Evolutionary conservation across 2,797 vertebrate genomes (phyloP).

Genomic region (Anniella stebbinsi): DNA sequence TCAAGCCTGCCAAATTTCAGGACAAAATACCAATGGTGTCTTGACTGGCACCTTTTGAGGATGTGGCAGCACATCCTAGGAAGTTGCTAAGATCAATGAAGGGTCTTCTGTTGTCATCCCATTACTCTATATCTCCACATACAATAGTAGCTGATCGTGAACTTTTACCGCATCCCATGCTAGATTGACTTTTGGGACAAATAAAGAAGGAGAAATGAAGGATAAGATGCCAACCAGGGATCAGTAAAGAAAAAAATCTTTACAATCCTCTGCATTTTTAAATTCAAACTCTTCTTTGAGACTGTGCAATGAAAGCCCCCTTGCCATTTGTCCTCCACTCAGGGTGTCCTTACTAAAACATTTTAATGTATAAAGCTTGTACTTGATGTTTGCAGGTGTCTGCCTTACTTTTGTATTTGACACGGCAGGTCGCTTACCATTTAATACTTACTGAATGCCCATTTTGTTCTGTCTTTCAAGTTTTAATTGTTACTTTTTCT

Average conservation of each 20-base stretch:
- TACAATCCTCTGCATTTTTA: constrained; percentile 36
- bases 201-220: constrained; percentile 29
- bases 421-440: neutral
- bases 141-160: constrained; percentile 20
- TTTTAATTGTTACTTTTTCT: constrained; percentile 10
- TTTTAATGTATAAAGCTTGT: constrained; percentile 35
- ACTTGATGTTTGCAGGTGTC: constrained; percentile 7
- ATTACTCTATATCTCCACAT: neutral
- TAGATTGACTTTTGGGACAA: constrained; percentile 50
- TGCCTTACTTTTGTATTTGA: constrained; percentile 4
- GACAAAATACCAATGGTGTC: neutral
- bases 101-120: constrained; percentile 15
- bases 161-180: constrained; percentile 5
- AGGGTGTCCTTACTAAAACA: constrained; percentile 11
- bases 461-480: rapidly evolving
- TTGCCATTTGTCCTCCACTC: constrained; percentile 30
- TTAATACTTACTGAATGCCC: neutral
- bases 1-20: neutral
- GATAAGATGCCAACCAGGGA: constrained; percentile 24
- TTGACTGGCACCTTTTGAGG: neutral
- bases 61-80: neutral
- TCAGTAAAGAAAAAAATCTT: constrained; percentile 24
- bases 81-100: constrained; percentile 18
- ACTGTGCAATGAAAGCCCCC: neutral
- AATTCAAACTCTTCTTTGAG: constrained; percentile 44